Evolutionary conservation across 1,140 invertebrate genomes (phyloP).

Genomic region (Harlomillsia oculata): DNA sequence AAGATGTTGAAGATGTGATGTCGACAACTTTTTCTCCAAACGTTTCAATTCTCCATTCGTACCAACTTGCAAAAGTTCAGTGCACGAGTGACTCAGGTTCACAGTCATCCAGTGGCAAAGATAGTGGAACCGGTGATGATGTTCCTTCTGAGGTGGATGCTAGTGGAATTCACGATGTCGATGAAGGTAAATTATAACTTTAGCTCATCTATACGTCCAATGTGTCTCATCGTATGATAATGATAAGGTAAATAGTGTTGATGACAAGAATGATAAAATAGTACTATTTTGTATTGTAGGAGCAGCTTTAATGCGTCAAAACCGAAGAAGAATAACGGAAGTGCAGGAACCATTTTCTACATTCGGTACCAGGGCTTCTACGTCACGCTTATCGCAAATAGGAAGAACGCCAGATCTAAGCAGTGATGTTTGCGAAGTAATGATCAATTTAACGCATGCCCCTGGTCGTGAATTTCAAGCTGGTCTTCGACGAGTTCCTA

Average conservation of each 20-base stretch:
- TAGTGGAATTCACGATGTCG: conserved; percentile 6
- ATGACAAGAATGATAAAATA: too few relatives aligned
- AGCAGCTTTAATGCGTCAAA: conserved; percentile 16
- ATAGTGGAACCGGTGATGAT: conserved; percentile 31
- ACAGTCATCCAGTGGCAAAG: conserved; percentile 28
- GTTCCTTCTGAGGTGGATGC: conserved; percentile 18
- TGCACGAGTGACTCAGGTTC: conserved; percentile 24
- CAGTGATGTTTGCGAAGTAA: conserved; percentile 17
- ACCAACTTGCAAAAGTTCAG: conserved; percentile 12
- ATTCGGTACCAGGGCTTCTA: conserved; percentile 29
- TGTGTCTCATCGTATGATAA: too few relatives aligned
- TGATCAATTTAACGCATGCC: conserved; percentile 21
- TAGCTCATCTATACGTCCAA: too few relatives aligned
- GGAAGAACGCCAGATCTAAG: conserved; percentile 12
- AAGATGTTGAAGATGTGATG: conserved; percentile 13
- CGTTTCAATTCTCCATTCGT: conserved; percentile 2
- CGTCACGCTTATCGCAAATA: conserved; percentile 19
- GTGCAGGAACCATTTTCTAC: conserved; percentile 31
- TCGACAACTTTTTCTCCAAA: conserved; percentile 9
- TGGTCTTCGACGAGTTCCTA: conserved; percentile 9
- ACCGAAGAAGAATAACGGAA: conserved; percentile 14
- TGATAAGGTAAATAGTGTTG: too few relatives aligned
- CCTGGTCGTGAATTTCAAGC: conserved; percentile 26
- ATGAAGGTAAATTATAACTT: conserved; percentile 29
- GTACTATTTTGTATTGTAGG: neutral